Percentiles rank a stretch among this genome's conserved stretches.
These are phyloP conservation scores for Ceramica pisi DNA, from an alignment of 2,888 invertebrate genomes.

Conservation along the genomic window DNA sequence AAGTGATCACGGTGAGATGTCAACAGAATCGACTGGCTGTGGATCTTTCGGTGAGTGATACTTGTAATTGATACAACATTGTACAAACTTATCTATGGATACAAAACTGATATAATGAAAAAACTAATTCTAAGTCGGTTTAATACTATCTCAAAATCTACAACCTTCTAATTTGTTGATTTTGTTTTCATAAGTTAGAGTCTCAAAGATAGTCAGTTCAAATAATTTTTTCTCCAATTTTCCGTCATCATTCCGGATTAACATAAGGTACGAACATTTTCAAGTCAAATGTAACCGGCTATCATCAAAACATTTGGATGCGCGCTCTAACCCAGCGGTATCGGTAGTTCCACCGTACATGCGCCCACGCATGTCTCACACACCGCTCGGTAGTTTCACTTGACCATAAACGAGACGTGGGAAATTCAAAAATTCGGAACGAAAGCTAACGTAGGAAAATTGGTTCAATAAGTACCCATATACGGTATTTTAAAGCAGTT, in stretches of 20 bases:
- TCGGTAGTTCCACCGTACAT: slow-evolving; percentile 20
- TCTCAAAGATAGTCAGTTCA: not conserved
- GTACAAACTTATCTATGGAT: too few species aligned
- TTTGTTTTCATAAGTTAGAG: not conserved
- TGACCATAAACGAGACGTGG: slow-evolving; percentile 32
- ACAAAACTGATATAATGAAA: too few species aligned
- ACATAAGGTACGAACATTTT: slow-evolving; percentile 11
- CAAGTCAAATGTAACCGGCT: slow-evolving; percentile 30
- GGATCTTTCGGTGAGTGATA: not conserved
- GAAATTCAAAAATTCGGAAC: slow-evolving; percentile 24
- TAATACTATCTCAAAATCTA: not conserved
- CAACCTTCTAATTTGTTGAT: not conserved
- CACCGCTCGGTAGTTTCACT: slow-evolving; percentile 22
- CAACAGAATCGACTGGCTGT: too few species aligned
- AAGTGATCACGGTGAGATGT: too few species aligned
- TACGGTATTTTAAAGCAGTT: not conserved
- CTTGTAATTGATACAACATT: not conserved
- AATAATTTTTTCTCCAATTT: not conserved
- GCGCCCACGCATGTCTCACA: slow-evolving; percentile 34
- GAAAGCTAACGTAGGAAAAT: not conserved
- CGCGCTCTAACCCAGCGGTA: slow-evolving; percentile 18
- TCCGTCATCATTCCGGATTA: slow-evolving; percentile 6
- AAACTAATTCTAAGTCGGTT: too few species aligned
- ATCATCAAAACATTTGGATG: slow-evolving; percentile 36
- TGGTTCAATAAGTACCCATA: not conserved